A percentile compares a stretch with the other conserved stretches of the same genome.
Conservation (phyloP, 2,797 vertebrate genomes). For the Psittacula derbiana region DNA sequence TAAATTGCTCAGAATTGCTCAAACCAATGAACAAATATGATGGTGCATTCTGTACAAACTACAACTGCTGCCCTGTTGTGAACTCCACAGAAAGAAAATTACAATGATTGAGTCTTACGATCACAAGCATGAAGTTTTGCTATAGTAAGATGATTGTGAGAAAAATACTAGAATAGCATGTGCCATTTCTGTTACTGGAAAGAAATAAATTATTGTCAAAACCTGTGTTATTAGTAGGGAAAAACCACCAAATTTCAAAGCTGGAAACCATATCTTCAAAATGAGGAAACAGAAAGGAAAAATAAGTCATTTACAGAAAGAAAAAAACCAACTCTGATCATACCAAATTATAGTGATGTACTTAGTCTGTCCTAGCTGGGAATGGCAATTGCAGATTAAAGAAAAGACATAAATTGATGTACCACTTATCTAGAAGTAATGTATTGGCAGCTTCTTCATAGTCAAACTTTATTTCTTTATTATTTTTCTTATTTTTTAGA, state of each 20-base stretch:
- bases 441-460: neutral
- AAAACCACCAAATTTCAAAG: neutral
- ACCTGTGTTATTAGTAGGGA: neutral
- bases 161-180: neutral
- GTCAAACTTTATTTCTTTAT: neutral
- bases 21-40: slow-evolving; percentile 15
- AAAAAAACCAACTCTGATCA: neutral
- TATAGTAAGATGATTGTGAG: neutral
- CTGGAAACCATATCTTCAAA: neutral
- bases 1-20: slow-evolving; percentile 15
- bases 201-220: neutral
- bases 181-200: neutral
- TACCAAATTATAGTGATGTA: neutral
- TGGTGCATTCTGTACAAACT: neutral
- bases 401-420: neutral
- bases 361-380: neutral
- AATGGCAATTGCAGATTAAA: neutral
- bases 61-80: neutral
- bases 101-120: neutral
- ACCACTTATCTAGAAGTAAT: neutral
- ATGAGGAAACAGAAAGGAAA: neutral
- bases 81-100: slow-evolving; percentile 25
- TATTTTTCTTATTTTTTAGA: neutral
- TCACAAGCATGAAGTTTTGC: neutral
- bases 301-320: neutral